Evolutionary conservation across 2,888 invertebrate genomes (phyloP).

Genomic region (Polyommatus icarus): DNA sequence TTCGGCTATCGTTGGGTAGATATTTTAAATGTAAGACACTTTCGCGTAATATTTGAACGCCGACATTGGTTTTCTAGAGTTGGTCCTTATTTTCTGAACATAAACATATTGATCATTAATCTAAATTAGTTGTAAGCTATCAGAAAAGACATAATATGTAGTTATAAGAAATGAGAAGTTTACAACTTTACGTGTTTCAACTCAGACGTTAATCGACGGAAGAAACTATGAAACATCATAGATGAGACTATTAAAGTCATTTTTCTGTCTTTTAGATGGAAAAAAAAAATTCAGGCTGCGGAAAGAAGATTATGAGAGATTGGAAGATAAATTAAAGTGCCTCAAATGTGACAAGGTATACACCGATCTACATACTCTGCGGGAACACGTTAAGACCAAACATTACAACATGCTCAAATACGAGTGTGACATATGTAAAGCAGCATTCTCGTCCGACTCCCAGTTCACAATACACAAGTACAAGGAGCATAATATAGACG

Average conservation of each 20-base stretch:
- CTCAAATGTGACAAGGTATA: slow-evolving; percentile 55
- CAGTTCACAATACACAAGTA: slow-evolving; percentile 59
- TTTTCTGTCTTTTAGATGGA: slow-evolving; percentile 55
- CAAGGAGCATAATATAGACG: slow-evolving; percentile 58
- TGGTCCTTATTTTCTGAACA: too few species aligned
- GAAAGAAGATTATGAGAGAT: slow-evolving; percentile 52
- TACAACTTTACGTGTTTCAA: not conserved
- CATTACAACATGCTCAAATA: slow-evolving; percentile 57
- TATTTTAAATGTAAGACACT: too few species aligned
- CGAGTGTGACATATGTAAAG: slow-evolving; percentile 52
- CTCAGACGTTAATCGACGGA: not conserved
- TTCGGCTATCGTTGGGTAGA: too few species aligned
- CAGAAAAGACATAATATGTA: too few species aligned
- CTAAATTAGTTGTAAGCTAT: too few species aligned
- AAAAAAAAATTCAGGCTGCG: slow-evolving; percentile 51
- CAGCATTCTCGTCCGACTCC: slow-evolving; percentile 56
- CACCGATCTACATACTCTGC: slow-evolving; percentile 51
- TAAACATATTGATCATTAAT: too few species aligned
- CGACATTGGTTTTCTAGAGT: too few species aligned
- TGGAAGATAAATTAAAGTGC: slow-evolving; percentile 52
- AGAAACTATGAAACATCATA: slow-evolving; percentile 24
- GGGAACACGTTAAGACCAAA: slow-evolving; percentile 57
- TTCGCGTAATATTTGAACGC: too few species aligned
- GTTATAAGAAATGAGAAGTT: not conserved
- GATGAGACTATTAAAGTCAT: slow-evolving; percentile 33